Percentiles rank a stretch among this genome's conserved stretches.
These are phyloP conservation scores for Myiotriccus ornatus DNA, from an alignment of 2,797 vertebrate species.

Conservation along the genomic window DNA sequence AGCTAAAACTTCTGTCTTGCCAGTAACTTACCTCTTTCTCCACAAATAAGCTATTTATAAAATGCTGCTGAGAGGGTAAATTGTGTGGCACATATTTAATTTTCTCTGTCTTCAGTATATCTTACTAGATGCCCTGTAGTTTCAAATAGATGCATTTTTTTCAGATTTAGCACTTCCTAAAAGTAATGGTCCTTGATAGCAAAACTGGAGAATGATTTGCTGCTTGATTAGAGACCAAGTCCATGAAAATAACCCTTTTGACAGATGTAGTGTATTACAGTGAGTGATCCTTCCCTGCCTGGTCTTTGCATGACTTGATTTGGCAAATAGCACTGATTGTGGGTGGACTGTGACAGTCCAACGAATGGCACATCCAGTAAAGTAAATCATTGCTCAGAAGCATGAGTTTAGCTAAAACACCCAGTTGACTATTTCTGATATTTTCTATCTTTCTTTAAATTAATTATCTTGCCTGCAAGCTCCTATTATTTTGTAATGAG, in stretches of 20 bases:
- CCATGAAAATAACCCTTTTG: constrained; percentile 47
- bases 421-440: neutral
- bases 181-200: constrained; percentile 57
- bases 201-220: constrained; percentile 57
- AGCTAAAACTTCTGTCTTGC: constrained; percentile 26
- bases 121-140: constrained; percentile 4
- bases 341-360: constrained; percentile 4
- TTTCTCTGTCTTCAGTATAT: constrained; percentile 27
- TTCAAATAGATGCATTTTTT: constrained; percentile 29
- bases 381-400: neutral
- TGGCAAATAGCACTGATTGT: constrained; percentile 39
- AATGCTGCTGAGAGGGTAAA: neutral
- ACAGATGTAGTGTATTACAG: constrained; percentile 44
- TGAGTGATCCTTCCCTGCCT: constrained; percentile 19
- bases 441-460: neutral
- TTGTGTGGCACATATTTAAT: constrained; percentile 25
- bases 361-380: neutral
- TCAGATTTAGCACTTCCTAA: constrained; percentile 54
- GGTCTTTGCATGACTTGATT: constrained; percentile 60
- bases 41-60: constrained; percentile 49
- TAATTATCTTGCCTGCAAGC: neutral
- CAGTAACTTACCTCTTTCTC: neutral
- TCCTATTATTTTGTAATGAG: neutral
- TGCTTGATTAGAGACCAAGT: constrained; percentile 55
- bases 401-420: neutral